phyloP scores from a whole-genome alignment of 1,140 invertebrate genomes.

The Zelostemma sp. region DNA sequence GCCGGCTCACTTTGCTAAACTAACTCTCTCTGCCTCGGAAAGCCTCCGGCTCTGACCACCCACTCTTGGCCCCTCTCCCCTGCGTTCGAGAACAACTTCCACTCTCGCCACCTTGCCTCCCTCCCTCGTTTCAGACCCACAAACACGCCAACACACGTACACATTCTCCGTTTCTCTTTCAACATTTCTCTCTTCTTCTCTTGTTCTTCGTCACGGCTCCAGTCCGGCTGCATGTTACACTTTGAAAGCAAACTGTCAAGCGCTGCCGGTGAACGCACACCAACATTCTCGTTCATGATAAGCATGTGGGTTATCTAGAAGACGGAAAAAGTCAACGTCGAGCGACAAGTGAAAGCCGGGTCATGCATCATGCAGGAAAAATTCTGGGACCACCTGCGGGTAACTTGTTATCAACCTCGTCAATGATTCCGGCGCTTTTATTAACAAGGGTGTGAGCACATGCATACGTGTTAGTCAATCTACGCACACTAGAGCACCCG shows the following conservation, averaged over 20 bases:
- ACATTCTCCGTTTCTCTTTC: constrained; percentile 9
- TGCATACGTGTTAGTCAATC: neutral
- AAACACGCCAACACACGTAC: no score
- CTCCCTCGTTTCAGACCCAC: constrained; percentile 18
- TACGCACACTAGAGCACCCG: neutral
- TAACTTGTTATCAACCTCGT: neutral
- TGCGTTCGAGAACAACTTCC: constrained; percentile 47
- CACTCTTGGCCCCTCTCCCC: constrained; percentile 43
- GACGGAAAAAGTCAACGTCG: neutral
- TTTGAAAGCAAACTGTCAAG: constrained; percentile 10
- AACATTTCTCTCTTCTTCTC: constrained; percentile 4
- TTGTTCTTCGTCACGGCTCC: constrained; percentile 7
- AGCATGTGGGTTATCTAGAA: neutral
- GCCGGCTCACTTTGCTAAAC: constrained; percentile 65
- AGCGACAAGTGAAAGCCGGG: neutral
- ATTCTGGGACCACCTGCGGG: constrained; percentile 9
- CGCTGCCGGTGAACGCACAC: constrained; percentile 6
- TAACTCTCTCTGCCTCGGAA: no score
- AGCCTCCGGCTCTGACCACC: no score
- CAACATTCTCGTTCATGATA: neutral
- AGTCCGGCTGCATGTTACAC: constrained; percentile 15
- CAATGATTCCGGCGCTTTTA: neutral
- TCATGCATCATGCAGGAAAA: neutral
- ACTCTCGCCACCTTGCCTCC: constrained; percentile 47
- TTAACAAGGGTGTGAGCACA: constrained; percentile 14